Evolutionary conservation across 2,113 vertebrate species (phyloP).

Genomic region (Pavo muticus): DNA sequence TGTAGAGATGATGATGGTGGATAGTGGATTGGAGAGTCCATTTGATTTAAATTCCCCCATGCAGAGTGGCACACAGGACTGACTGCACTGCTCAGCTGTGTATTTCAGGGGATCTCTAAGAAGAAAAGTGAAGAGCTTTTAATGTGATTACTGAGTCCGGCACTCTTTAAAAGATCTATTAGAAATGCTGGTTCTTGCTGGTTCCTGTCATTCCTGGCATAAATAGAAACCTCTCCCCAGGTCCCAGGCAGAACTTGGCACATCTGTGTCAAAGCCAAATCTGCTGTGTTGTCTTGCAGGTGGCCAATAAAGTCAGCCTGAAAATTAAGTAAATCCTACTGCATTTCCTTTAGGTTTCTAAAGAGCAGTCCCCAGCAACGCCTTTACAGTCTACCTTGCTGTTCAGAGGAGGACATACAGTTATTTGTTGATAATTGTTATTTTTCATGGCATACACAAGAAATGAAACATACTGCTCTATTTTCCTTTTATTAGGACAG

Average conservation of each 20-base stretch:
- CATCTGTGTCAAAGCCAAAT: neutral
- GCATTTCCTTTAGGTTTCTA: neutral
- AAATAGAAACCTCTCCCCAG: neutral
- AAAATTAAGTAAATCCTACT: neutral
- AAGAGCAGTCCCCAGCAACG: neutral
- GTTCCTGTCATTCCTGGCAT: neutral
- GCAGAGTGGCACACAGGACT: neutral
- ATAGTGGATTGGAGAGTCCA: neutral
- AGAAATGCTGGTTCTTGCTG: neutral
- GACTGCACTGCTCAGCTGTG: neutral
- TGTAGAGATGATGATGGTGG: neutral
- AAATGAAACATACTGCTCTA: neutral
- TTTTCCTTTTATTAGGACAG: constrained; percentile 5
- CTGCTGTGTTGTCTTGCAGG: neutral
- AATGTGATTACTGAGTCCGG: neutral
- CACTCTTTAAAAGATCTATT: neutral
- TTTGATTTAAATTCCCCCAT: neutral
- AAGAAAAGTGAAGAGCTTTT: neutral
- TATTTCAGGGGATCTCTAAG: neutral
- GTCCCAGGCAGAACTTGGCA: neutral
- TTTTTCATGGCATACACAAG: neutral
- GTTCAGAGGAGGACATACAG: neutral
- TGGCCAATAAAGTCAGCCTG: neutral
- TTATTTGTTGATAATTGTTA: constrained; percentile 1
- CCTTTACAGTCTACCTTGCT: neutral